A percentile compares a stretch with the other conserved stretches of the same genome.
These are phyloP conservation scores for Crypturellus tataupa DNA, from an alignment of 2,797 vertebrate species.

Conservation along the genomic window DNA sequence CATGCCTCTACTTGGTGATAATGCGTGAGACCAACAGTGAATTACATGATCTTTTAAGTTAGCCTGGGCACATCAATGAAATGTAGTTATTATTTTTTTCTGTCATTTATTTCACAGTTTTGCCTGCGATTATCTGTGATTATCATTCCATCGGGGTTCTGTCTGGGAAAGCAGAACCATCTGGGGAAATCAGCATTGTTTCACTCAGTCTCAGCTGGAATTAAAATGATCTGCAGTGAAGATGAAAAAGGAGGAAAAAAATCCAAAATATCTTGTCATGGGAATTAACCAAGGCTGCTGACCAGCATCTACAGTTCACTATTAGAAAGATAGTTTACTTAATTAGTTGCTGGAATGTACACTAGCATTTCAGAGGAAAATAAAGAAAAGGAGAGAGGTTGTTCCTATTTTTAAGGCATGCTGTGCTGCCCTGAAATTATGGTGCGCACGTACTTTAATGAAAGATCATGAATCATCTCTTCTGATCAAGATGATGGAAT, in stretches of 20 bases:
- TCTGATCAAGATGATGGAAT: conserved; percentile 10
- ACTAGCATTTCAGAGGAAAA: neutral
- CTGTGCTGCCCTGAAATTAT: neutral
- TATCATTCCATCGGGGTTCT: conserved; percentile 44
- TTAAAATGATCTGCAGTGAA: conserved; percentile 46
- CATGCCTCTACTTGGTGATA: neutral
- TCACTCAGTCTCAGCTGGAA: conserved; percentile 34
- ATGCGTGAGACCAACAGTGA: neutral
- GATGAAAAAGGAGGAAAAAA: neutral
- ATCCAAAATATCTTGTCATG: neutral
- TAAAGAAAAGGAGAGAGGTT: neutral
- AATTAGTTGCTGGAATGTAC: neutral
- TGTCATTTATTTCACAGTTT: conserved; percentile 6
- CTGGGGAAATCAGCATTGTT: conserved; percentile 53
- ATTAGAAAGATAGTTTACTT: neutral
- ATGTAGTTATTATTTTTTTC: conserved; percentile 28
- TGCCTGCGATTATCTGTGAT: conserved; percentile 31
- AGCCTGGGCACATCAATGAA: neutral
- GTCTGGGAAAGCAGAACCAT: conserved; percentile 44
- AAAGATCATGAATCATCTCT: neutral
- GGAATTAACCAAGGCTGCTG: conserved; percentile 34
- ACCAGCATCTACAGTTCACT: conserved; percentile 12
- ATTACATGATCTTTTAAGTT: neutral
- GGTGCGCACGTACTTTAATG: neutral
- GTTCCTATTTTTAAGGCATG: neutral